Conservation (phyloP, 2,113 vertebrate species). For the Microtus montanus region DNA sequence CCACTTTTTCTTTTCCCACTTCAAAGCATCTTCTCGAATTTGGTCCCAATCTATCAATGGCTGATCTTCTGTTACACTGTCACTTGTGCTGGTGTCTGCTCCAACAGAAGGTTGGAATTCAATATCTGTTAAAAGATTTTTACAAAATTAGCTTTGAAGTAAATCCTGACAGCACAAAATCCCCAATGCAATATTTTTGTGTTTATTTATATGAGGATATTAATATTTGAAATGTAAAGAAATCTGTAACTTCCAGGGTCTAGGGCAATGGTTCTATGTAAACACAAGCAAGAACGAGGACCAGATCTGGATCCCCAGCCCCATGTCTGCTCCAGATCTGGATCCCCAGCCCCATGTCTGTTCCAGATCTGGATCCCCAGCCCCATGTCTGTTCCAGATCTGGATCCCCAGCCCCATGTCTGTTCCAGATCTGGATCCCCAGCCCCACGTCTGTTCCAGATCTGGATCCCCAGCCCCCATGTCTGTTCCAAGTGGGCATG, state of each 20-base stretch:
- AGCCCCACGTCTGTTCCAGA: too few relatives aligned
- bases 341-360: too few relatives aligned
- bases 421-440: too few relatives aligned
- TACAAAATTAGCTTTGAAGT: conserved; percentile 29
- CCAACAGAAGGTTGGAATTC: conserved; percentile 48
- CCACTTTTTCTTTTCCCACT: conserved; percentile 94
- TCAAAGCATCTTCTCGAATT: conserved; percentile 90
- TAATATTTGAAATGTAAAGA: conserved; percentile 35
- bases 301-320: too few relatives aligned
- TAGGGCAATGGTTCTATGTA: background rate
- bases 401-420: too few relatives aligned
- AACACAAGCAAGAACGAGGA: background rate
- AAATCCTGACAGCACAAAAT: conserved; percentile 41
- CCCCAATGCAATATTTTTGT: conserved; percentile 12
- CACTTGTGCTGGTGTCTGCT: conserved; percentile 14
- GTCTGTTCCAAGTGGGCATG: background rate
- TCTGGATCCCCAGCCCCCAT: too few relatives aligned
- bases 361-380: too few relatives aligned
- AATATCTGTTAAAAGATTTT: conserved; percentile 68
- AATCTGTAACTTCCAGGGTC: background rate
- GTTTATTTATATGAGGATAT: background rate
- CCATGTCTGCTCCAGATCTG: background rate
- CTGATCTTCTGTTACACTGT: conserved; percentile 36
- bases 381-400: too few relatives aligned
- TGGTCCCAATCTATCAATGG: conserved; percentile 90